Evolutionary conservation across 2,797 vertebrate genomes (phyloP).

Genomic region (Leptatherina wallacei): DNA sequence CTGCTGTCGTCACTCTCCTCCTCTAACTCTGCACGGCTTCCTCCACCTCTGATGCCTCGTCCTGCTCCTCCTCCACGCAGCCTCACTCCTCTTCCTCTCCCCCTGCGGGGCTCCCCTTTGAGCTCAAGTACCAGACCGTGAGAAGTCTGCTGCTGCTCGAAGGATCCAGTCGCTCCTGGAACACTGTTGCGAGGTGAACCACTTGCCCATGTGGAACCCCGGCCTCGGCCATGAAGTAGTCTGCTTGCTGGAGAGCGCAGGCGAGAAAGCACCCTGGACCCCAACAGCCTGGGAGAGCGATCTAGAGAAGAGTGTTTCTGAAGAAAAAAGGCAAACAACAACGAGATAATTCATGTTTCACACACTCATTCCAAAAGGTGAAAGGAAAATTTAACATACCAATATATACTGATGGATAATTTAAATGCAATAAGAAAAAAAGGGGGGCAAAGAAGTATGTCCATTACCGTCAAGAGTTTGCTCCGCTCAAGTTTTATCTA

Average conservation of each 20-base stretch:
- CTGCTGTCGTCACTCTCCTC: constrained; percentile 75
- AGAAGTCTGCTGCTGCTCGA: constrained; percentile 55
- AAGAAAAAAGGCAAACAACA: constrained; percentile 16
- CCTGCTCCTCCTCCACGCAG: constrained; percentile 76
- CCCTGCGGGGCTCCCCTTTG: constrained; percentile 66
- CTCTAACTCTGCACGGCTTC: constrained; percentile 51
- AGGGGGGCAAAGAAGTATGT: background rate
- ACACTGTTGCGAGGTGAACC: constrained; percentile 46
- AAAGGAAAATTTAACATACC: background rate
- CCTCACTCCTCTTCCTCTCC: constrained; percentile 77
- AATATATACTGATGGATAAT: background rate
- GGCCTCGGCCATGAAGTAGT: constrained; percentile 74
- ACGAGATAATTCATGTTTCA: background rate
- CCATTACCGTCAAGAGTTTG: constrained; percentile 82
- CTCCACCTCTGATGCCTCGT: constrained; percentile 59
- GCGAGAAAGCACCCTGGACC: constrained; percentile 74
- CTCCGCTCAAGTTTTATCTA: constrained; percentile 86
- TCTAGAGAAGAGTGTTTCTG: constrained; percentile 77
- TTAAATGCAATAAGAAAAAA: background rate
- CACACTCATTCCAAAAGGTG: background rate
- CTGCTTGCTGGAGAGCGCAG: constrained; percentile 70
- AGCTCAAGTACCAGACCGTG: constrained; percentile 37
- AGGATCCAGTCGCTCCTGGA: constrained; percentile 29
- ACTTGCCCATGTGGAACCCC: constrained; percentile 52
- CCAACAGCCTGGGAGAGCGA: constrained; percentile 74